A percentile compares a stretch with the other conserved stretches of the same genome.
phyloP scores from a whole-genome alignment of 2,113 vertebrate genomes.

The Microcebus griseorufus region DNA sequence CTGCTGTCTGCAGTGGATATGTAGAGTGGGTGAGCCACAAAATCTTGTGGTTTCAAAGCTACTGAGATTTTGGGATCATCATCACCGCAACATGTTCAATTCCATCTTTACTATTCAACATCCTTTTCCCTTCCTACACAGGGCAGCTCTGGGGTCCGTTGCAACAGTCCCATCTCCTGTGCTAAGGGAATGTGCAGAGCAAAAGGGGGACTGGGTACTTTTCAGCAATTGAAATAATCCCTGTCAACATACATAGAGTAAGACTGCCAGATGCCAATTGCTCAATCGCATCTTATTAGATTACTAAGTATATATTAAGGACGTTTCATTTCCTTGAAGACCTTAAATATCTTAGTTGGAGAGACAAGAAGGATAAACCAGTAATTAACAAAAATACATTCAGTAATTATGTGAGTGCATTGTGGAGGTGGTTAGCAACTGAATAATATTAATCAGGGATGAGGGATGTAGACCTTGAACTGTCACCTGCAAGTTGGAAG shows the following conservation, averaged over 20 bases:
- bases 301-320: neutral
- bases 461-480: neutral
- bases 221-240: neutral
- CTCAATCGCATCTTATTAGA: neutral
- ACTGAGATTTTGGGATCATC: neutral
- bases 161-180: too few relatives aligned
- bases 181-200: neutral
- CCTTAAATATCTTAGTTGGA: slow-evolving; percentile 17
- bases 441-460: slow-evolving; percentile 7
- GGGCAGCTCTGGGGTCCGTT: neutral
- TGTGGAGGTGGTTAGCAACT: neutral
- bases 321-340: slow-evolving; percentile 37
- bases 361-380: slow-evolving; percentile 43
- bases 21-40: neutral
- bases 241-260: neutral
- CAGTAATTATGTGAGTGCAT: slow-evolving; percentile 30
- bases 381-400: slow-evolving; percentile 52
- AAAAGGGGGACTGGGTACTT: neutral
- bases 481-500: slow-evolving; percentile 18
- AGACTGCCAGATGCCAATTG: neutral
- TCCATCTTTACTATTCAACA: neutral
- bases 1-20: neutral
- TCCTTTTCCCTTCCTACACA: neutral
- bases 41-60: neutral
- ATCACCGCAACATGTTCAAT: neutral